Percentiles rank a stretch among this genome's conserved stretches.
These are phyloP conservation scores for Drosophila micromelanica DNA, from an alignment of 1,140 invertebrate species.

Conservation along the genomic window DNA sequence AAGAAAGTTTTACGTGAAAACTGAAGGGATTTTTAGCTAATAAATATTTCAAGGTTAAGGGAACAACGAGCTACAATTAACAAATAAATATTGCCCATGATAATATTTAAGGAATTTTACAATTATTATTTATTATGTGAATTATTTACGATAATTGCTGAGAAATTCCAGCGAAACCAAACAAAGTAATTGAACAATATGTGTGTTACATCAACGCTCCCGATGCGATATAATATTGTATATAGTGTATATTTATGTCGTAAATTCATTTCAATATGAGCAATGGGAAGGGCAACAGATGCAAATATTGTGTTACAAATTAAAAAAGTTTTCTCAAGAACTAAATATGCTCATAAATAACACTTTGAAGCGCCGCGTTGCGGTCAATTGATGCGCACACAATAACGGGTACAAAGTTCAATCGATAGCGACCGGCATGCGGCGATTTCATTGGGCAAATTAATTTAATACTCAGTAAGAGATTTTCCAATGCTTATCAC, in stretches of 20 bases:
- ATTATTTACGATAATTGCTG: conserved; percentile 49
- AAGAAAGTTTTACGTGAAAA: not conserved
- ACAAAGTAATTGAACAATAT: conserved; percentile 64
- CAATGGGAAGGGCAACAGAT: conserved; percentile 32
- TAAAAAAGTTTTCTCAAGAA: conserved; percentile 27
- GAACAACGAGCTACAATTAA: not conserved
- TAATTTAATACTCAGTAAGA: conserved; percentile 52
- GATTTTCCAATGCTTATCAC: conserved; percentile 68
- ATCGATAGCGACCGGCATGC: conserved; percentile 28
- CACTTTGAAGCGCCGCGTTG: conserved; percentile 56
- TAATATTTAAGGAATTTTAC: no score
- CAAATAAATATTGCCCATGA: not conserved
- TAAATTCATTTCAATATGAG: conserved; percentile 72
- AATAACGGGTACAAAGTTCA: conserved; percentile 34
- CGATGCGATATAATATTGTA: conserved; percentile 19
- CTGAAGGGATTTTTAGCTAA: not conserved
- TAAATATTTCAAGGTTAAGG: conserved; percentile 7
- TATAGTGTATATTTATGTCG: conserved; percentile 43
- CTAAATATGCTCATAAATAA: conserved; percentile 33
- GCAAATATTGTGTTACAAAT: conserved; percentile 59
- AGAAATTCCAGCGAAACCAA: conserved; percentile 40
- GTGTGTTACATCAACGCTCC: conserved; percentile 35
- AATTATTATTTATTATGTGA: no score
- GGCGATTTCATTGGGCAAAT: conserved; percentile 59
- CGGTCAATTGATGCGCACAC: conserved; percentile 22